phyloP scores from a whole-genome alignment of 2,797 vertebrate genomes.

The Bufotes viridis region DNA sequence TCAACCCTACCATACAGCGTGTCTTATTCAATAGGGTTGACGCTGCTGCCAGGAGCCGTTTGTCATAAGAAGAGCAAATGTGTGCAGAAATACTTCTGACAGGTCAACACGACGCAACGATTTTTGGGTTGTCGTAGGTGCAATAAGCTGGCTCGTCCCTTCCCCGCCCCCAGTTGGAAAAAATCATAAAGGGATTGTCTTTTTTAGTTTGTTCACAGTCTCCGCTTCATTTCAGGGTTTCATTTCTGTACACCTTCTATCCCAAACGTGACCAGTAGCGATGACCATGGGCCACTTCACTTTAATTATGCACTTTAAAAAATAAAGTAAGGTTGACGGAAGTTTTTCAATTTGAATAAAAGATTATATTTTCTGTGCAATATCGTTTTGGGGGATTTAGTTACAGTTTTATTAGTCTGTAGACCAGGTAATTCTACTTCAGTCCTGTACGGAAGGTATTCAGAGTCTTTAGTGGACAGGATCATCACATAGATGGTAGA shows the following conservation, averaged over 20 bases:
- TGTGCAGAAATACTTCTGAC: conserved; percentile 69
- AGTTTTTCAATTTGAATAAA: not conserved
- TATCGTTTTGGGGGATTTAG: conserved; percentile 2
- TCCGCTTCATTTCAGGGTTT: not conserved
- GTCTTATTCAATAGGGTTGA: too few relatives aligned
- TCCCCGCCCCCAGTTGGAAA: conserved; percentile 64
- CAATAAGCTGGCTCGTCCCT: conserved; percentile 73
- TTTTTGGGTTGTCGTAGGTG: conserved; percentile 74
- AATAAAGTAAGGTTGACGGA: not conserved
- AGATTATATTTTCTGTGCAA: conserved; percentile 16
- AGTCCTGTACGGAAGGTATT: conserved; percentile 67
- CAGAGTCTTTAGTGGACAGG: conserved; percentile 72
- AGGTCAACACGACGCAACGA: conserved; percentile 79
- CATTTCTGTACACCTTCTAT: not conserved
- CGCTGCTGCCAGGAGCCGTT: too few relatives aligned
- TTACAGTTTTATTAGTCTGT: not conserved
- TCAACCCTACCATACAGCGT: too few relatives aligned
- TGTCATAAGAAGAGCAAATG: conserved; percentile 66
- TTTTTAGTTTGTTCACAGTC: conserved; percentile 70
- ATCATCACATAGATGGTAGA: conserved; percentile 66
- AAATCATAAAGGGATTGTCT: conserved; percentile 69
- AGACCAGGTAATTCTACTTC: too few relatives aligned
- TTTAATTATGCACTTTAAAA: conserved; percentile 76
- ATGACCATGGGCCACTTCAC: conserved; percentile 43
- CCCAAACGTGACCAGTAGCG: not conserved